Evolutionary conservation across 2,113 vertebrate species (phyloP).

Genomic region (Agapornis roseicollis): DNA sequence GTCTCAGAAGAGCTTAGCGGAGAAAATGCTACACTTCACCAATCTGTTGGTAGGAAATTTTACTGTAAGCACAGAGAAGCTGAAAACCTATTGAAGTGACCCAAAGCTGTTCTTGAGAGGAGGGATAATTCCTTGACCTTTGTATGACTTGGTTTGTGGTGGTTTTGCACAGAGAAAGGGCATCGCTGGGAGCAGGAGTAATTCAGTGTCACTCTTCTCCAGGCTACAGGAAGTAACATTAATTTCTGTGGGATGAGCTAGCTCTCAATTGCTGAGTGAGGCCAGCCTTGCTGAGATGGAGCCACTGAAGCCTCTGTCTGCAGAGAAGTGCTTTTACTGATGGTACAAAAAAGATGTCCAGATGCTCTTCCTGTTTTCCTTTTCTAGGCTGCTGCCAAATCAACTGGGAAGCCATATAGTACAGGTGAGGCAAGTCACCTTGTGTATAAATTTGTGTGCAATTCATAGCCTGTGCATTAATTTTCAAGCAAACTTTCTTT

Average conservation of each 20-base stretch:
- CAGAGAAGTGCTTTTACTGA: conserved; percentile 1
- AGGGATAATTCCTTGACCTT: not conserved
- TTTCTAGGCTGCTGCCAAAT: conserved; percentile 34
- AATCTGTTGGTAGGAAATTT: not conserved
- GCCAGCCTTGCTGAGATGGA: not conserved
- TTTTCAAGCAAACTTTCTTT: conserved; percentile 20
- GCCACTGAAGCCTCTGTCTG: conserved; percentile 3
- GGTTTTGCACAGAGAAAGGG: not conserved
- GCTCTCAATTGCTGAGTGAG: not conserved
- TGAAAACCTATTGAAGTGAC: not conserved
- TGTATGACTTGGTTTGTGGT: not conserved
- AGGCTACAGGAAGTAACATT: not conserved
- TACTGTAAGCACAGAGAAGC: not conserved
- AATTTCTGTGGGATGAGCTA: not conserved
- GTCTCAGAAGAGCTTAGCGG: not conserved
- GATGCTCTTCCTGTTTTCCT: conserved; percentile 28
- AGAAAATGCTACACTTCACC: not conserved
- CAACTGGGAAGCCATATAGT: conserved; percentile 27
- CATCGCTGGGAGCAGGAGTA: not conserved
- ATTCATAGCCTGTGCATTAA: not conserved
- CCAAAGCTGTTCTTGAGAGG: not conserved
- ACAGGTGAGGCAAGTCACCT: conserved; percentile 3
- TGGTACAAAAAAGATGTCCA: not conserved
- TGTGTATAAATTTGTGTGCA: not conserved
- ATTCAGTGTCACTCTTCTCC: not conserved